A percentile compares a stretch with the other conserved stretches of the same genome.
phyloP scores from a whole-genome alignment of 2,113 vertebrate species.

The Craseonycteris thonglongyai region DNA sequence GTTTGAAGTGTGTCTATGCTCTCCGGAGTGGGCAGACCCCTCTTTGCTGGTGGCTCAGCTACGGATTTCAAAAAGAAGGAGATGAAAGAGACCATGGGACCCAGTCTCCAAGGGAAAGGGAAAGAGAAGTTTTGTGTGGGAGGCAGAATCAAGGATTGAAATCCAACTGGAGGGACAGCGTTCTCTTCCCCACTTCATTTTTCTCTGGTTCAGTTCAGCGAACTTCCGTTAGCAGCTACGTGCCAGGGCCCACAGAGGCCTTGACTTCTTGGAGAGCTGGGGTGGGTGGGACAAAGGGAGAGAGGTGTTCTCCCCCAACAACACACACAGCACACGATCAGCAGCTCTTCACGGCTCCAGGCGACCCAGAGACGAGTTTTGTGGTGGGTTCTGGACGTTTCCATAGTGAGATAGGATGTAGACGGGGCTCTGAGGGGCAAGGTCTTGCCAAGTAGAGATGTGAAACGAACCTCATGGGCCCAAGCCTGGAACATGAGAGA shows the following conservation, averaged over 20 bases:
- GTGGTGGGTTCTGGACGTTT: neutral
- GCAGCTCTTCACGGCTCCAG: neutral
- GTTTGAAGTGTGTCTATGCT: slow-evolving; percentile 12
- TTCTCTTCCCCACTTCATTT: neutral
- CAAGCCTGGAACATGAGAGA: neutral
- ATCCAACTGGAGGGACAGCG: neutral
- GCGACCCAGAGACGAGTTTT: neutral
- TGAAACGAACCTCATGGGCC: accelerated
- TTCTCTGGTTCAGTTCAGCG: neutral
- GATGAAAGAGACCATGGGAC: neutral
- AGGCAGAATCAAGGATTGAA: neutral
- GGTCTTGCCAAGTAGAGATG: neutral
- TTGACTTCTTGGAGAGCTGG: neutral
- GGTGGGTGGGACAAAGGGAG: neutral
- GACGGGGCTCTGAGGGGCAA: neutral
- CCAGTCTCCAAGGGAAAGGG: neutral
- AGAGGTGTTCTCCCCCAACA: neutral
- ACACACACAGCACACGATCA: too few species aligned
- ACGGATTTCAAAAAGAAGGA: neutral
- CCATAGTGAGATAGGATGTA: neutral
- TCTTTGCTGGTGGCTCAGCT: neutral
- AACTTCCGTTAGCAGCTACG: neutral
- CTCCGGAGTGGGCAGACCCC: neutral
- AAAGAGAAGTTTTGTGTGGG: neutral
- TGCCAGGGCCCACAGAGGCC: neutral